Percentiles rank a stretch among this genome's conserved stretches.
These are phyloP conservation scores for Microdon myrmicae DNA, from an alignment of 2,888 invertebrate species.

Conservation along the genomic window DNA sequence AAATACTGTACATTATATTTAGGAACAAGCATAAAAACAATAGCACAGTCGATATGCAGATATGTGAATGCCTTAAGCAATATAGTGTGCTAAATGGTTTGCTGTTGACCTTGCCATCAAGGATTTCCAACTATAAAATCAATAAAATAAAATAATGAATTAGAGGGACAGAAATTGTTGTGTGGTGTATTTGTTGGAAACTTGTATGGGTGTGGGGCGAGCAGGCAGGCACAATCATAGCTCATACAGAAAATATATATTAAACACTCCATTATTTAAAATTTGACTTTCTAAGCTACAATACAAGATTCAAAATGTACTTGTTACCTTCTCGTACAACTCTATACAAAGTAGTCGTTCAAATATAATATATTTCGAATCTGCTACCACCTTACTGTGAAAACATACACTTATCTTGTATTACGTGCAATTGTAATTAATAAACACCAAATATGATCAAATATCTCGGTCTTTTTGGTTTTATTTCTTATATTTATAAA, in stretches of 20 bases:
- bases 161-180: slow-evolving; percentile 3
- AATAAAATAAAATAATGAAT: not conserved
- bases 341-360: too few species aligned
- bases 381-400: slow-evolving; percentile 1
- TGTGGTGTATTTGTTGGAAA: too few species aligned
- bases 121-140: slow-evolving; percentile 31
- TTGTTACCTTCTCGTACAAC: slow-evolving; percentile 19
- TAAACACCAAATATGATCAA: slow-evolving; percentile 24
- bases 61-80: not conserved
- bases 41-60: not conserved
- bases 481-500: slow-evolving; percentile 13
- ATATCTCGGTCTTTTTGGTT: slow-evolving; percentile 6
- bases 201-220: slow-evolving; percentile 2
- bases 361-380: too few species aligned
- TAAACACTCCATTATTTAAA: slow-evolving; percentile 38
- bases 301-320: slow-evolving; percentile 20
- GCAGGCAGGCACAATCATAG: not conserved
- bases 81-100: not conserved
- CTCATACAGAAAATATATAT: not conserved
- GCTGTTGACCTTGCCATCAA: slow-evolving; percentile 4
- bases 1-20: not conserved
- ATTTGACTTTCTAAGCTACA: slow-evolving; percentile 26
- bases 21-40: not conserved
- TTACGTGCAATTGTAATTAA: slow-evolving; percentile 48
- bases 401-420: slow-evolving; percentile 23